Percentiles rank a stretch among this genome's conserved stretches.
Evolutionary conservation across 37 sponge, comb jelly and placozoan species (phyloP).

Genomic region (Aphrocallistes beatrix): DNA sequence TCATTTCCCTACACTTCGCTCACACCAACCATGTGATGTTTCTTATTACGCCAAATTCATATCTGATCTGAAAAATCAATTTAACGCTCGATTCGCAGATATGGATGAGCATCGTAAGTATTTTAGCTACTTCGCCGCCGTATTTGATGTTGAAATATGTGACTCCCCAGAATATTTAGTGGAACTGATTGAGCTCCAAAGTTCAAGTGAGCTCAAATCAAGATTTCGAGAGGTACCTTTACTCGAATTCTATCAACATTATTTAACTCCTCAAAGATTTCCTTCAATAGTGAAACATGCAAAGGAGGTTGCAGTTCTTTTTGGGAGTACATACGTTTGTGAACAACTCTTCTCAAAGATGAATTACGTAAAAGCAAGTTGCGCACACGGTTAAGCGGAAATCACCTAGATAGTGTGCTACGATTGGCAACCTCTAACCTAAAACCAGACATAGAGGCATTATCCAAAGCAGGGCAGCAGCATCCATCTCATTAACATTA

Average conservation of each 20-base stretch:
- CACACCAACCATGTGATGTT: background rate
- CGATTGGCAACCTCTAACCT: background rate
- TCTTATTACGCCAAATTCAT: background rate
- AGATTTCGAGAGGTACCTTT: background rate
- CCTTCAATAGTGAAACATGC: background rate
- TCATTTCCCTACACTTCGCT: background rate
- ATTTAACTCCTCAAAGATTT: background rate
- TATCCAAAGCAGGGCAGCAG: background rate
- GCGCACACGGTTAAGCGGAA: background rate
- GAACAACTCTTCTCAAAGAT: constrained; percentile 16
- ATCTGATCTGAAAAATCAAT: background rate
- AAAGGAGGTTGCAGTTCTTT: constrained; percentile 1
- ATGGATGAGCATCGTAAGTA: background rate
- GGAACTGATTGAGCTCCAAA: constrained; percentile 11
- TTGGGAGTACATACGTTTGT: background rate
- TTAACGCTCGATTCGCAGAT: background rate
- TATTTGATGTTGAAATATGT: background rate
- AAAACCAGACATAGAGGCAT: background rate
- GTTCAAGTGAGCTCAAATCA: background rate
- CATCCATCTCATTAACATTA: background rate
- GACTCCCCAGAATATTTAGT: background rate
- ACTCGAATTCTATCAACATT: background rate
- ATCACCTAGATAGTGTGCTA: background rate
- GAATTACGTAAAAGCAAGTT: constrained; percentile 2
- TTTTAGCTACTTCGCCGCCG: background rate